These are phyloP conservation scores for Melanophora roralis DNA, from an alignment of 2,888 invertebrate species.

Conservation along the genomic window DNA sequence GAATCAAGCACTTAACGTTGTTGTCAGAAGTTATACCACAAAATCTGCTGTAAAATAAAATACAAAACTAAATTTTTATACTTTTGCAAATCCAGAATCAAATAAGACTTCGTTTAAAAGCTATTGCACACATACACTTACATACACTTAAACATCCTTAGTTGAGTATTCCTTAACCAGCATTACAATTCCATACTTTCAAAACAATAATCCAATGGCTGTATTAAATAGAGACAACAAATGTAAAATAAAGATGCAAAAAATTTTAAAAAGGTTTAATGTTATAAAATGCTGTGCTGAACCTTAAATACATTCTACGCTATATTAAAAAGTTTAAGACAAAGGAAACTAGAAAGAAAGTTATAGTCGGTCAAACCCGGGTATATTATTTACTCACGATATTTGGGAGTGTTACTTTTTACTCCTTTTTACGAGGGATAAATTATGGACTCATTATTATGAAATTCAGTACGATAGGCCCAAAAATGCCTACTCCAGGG, in stretches of 20 bases:
- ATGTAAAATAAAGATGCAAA: slow-evolving; percentile 23
- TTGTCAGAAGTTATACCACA: slow-evolving; percentile 61
- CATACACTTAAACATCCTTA: too few species aligned
- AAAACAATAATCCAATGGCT: slow-evolving; percentile 19
- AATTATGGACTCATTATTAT: too few species aligned
- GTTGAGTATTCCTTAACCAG: background rate
- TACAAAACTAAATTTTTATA: background rate
- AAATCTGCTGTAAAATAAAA: slow-evolving; percentile 45
- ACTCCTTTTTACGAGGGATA: too few species aligned
- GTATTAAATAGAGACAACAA: slow-evolving; percentile 21
- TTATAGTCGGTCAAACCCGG: too few species aligned
- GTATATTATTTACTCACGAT: too few species aligned
- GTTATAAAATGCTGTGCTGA: too few species aligned
- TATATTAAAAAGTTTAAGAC: too few species aligned
- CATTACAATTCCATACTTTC: background rate
- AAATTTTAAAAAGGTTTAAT: background rate
- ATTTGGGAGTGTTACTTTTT: too few species aligned
- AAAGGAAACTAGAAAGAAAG: too few species aligned
- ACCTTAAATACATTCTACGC: too few species aligned
- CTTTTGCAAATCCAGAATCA: slow-evolving; percentile 32
- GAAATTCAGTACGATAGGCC: too few species aligned
- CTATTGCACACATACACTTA: background rate
- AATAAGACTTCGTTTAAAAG: background rate
- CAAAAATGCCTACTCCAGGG: too few species aligned
- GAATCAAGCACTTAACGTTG: slow-evolving; percentile 56